These are phyloP conservation scores for Nomada ruficornis DNA, from an alignment of 2,888 invertebrate genomes.

Conservation along the genomic window DNA sequence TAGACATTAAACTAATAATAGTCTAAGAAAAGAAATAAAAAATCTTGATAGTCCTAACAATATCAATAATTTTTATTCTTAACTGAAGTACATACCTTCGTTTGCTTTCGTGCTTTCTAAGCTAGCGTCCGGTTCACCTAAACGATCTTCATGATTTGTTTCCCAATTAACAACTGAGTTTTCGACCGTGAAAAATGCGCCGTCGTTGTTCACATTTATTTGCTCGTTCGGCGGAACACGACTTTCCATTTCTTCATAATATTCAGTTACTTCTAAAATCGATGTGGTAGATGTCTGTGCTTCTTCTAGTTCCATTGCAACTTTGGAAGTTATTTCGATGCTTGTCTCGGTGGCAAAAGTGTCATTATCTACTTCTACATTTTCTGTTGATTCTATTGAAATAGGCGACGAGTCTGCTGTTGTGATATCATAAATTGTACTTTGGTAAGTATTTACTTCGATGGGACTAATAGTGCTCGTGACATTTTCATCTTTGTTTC, in stretches of 20 bases:
- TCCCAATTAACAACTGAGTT: not conserved
- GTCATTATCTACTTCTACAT: not conserved
- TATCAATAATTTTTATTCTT: constrained; percentile 6
- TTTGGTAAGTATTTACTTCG: not conserved
- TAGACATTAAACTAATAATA: no score
- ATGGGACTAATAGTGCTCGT: not conserved
- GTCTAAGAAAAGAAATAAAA: no score
- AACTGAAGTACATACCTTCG: constrained; percentile 1
- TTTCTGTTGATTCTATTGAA: not conserved
- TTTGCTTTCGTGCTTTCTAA: not conserved
- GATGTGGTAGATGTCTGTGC: constrained; percentile 3
- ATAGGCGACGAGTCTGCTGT: not conserved
- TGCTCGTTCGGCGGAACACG: not conserved
- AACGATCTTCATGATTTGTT: not conserved
- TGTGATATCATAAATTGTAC: not conserved
- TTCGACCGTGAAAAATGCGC: not conserved
- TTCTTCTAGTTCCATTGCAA: not conserved
- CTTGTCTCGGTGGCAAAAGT: not conserved
- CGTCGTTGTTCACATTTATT: not conserved
- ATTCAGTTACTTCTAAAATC: constrained; percentile 11
- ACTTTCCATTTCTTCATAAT: not conserved
- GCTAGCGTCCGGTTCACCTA: not conserved
- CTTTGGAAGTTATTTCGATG: constrained; percentile 18
- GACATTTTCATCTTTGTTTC: not conserved
- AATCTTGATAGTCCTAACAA: no score